Conservation (phyloP, 2,888 invertebrate species). For the Sarcophaga rosellei region DNA sequence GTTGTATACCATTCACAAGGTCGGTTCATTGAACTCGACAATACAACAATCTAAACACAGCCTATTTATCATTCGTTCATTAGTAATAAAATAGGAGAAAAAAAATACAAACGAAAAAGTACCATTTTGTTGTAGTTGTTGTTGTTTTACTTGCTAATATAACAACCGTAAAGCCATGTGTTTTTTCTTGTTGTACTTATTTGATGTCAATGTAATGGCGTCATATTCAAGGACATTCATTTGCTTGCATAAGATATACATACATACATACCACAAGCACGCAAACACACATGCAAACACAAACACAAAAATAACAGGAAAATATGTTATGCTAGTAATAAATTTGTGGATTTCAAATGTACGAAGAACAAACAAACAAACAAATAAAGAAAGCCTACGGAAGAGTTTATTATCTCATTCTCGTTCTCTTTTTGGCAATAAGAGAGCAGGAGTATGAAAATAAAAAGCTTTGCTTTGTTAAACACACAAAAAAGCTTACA, state of each 20-base stretch:
- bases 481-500: neutral
- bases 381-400: no score
- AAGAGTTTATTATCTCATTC: no score
- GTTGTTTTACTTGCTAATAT: slow-evolving; percentile 66
- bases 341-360: no score
- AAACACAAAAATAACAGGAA: neutral
- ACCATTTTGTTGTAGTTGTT: slow-evolving; percentile 24
- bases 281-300: neutral
- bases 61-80: neutral
- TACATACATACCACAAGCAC: no score
- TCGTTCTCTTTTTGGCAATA: neutral
- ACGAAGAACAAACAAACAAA: no score
- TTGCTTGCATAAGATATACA: neutral
- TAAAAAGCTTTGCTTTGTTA: slow-evolving; percentile 32
- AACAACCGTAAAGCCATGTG: neutral
- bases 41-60: no score
- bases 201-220: slow-evolving; percentile 27
- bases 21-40: no score
- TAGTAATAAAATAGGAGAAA: neutral
- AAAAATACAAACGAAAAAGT: neutral
- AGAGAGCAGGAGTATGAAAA: slow-evolving; percentile 38
- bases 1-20: no score
- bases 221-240: slow-evolving; percentile 69
- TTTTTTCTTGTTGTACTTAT: neutral
- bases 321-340: neutral